These are phyloP conservation scores for Corella eumyota DNA, from an alignment of 23 tunicate species.

Conservation along the genomic window DNA sequence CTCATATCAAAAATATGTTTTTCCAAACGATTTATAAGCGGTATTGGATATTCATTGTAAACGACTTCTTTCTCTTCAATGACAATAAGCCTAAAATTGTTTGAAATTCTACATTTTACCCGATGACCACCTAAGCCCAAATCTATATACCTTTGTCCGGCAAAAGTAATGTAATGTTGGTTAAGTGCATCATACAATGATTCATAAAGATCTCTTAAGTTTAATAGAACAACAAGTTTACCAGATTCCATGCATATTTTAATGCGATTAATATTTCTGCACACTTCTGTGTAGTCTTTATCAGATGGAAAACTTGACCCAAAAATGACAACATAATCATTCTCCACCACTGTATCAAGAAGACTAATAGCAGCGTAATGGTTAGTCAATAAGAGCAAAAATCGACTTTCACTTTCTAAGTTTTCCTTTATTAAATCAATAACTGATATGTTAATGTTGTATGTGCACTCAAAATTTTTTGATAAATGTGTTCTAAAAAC, in stretches of 20 bases:
- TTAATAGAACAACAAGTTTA: constrained; percentile 48
- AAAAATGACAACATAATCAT: constrained; percentile 40
- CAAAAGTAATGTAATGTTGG: constrained; percentile 63
- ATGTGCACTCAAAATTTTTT: too few species aligned
- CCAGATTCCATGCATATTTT: constrained; percentile 87
- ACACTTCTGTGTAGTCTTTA: constrained; percentile 57
- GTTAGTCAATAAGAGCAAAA: constrained; percentile 56
- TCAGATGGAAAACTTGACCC: constrained; percentile 85
- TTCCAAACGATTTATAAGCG: constrained; percentile 75
- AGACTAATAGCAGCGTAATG: constrained; percentile 61
- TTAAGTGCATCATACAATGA: constrained; percentile 68
- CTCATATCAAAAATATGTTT: constrained; percentile 46
- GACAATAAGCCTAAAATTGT: constrained; percentile 48
- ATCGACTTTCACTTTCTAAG: constrained; percentile 53
- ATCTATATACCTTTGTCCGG: constrained; percentile 53
- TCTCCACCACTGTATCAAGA: constrained; percentile 20
- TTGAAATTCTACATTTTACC: constrained; percentile 75
- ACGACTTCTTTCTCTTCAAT: constrained; percentile 70
- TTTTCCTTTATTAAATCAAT: constrained; percentile 33
- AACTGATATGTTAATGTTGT: constrained; percentile 1
- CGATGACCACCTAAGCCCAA: constrained; percentile 84
- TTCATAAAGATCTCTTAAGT: constrained; percentile 51
- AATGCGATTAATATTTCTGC: constrained; percentile 71
- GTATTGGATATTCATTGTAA: constrained; percentile 63
- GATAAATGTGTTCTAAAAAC: constrained; percentile 13